Conservation (phyloP, 2,113 vertebrate genomes). For the Coturnix japonica region DNA sequence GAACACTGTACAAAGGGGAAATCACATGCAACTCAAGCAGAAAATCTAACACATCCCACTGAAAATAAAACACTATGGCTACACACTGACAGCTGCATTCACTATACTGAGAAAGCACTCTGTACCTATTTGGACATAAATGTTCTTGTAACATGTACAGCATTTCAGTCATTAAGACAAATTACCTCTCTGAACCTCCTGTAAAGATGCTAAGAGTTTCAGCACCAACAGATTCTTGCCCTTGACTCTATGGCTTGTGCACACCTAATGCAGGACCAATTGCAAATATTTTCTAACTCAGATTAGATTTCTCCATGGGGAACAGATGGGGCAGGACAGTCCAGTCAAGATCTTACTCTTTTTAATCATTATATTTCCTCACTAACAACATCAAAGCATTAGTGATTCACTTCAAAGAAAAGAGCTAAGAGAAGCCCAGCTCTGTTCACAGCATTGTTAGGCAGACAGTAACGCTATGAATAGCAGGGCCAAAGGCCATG, state of each 20-base stretch:
- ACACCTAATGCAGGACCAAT: neutral
- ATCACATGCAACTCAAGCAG: neutral
- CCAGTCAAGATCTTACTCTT: constrained; percentile 24
- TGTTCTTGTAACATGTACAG: neutral
- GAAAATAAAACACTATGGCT: neutral
- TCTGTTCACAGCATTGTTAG: constrained; percentile 60
- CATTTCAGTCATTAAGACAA: neutral
- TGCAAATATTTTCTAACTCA: neutral
- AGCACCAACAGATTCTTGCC: neutral
- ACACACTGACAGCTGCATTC: neutral
- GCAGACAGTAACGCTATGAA: constrained; percentile 36
- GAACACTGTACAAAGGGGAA: neutral
- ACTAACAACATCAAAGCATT: constrained; percentile 62
- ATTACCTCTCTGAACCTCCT: neutral
- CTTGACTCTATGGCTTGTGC: neutral
- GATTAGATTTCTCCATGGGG: constrained; percentile 21
- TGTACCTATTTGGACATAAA: neutral
- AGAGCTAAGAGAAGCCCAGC: constrained; percentile 40
- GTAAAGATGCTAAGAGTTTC: neutral
- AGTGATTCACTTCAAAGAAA: constrained; percentile 49
- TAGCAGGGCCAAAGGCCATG: constrained; percentile 67
- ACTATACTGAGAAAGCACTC: neutral
- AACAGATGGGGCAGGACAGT: neutral
- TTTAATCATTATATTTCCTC: constrained; percentile 56
- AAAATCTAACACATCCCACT: neutral